Evolutionary conservation across 1,140 invertebrate genomes (phyloP), one percentile per base, ranked within the genome.

Genomic region (Nixonia krombeini): DNA sequence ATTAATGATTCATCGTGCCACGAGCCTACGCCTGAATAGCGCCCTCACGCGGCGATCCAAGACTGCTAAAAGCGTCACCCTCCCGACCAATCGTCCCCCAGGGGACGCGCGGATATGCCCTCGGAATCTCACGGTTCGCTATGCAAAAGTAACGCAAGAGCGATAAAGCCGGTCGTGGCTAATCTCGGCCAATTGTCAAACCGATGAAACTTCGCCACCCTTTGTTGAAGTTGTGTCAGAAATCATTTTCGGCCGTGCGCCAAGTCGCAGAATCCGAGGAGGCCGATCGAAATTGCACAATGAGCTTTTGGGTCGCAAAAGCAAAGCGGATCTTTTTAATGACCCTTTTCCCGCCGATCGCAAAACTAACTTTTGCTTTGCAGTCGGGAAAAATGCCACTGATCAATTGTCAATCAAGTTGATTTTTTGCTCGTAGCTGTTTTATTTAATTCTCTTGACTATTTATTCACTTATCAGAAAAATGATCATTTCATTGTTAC

Each of bases 1-100:
- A 72, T 70, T 70, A 72, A 74, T 70, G 65, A 67, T 72, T 72
- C 58, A 56, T 62, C 65, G 33, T 45, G 53, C 47, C 51, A 65
- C 58, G 53, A 62, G 55, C 61, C 49, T 52, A 52, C 52, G 58
- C 58, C 62, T 62, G 52, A 57, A 68, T 68, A 62, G 61, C 41
- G 42, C 38, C 57, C 57, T 51, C 49, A 29, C 23, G 49, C 40
- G 35, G 38, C 45, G 29, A 35, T 49, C 63, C 49, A 65, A 65
- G 53, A 65, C 50, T 55, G 45, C 63, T 66, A 59, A 59, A 59
- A 59, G 63, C 63, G 38, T 63, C 66, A 58, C 66, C 59, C 63
- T 55, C 38, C 23, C 40, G 29, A 41, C 26, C 50, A 50, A 59
- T 66, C 49, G 63, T 40, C 46, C 63, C 55, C 63, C 28, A 55